A percentile compares a stretch with the other conserved stretches of the same genome.
phyloP scores from a whole-genome alignment of 2,113 vertebrate species.

The Genyomyrus donnyi region DNA sequence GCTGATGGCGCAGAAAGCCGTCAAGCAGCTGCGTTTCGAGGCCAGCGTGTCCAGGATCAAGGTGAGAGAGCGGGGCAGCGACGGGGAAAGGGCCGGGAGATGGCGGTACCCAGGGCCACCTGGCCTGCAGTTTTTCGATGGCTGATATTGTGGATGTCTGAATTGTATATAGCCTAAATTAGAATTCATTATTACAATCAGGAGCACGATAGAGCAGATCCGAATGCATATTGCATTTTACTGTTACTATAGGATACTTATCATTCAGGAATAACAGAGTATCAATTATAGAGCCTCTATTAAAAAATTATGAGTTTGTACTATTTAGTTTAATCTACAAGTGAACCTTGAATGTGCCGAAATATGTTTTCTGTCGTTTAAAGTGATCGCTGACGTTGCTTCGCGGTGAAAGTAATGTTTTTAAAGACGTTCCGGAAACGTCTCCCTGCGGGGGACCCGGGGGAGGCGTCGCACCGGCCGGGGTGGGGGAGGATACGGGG shows the following conservation, averaged over 20 bases:
- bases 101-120: not conserved
- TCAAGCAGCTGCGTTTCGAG: slow-evolving; percentile 64
- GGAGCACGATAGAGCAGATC: not conserved
- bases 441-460: not conserved
- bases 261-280: not conserved
- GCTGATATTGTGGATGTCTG: not conserved
- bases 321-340: not conserved
- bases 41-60: slow-evolving; percentile 59
- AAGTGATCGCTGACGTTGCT: not conserved
- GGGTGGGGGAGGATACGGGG: too few relatives aligned
- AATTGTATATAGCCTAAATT: not conserved
- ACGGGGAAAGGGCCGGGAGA: not conserved
- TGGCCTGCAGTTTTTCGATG: not conserved
- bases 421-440: not conserved
- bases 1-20: slow-evolving; percentile 53
- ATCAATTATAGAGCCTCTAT: not conserved
- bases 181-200: not conserved
- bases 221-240: not conserved
- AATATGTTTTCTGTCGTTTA: not conserved
- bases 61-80: slow-evolving; percentile 51
- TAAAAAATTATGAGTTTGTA: not conserved
- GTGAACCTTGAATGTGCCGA: not conserved
- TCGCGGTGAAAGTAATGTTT: not conserved
- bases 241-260: not conserved
- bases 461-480: too few relatives aligned